Evolutionary conservation across 2,797 vertebrate species (phyloP).

Genomic region (Argentina silus): DNA sequence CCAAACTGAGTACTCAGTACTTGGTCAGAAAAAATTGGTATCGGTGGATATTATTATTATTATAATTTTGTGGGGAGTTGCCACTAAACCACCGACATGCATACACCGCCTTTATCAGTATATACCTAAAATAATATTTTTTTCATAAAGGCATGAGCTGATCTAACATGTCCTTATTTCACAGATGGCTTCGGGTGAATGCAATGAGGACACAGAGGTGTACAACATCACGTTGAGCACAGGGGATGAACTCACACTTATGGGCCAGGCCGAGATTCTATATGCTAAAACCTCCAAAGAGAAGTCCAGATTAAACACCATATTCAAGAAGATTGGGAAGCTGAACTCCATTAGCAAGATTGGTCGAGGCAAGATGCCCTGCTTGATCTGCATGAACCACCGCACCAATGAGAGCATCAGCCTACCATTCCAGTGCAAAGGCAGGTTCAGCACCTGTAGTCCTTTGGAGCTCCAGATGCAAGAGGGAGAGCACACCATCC

Average conservation of each 20-base stretch:
- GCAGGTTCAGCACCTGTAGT: slow-evolving; percentile 95
- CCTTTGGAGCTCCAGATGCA: slow-evolving; percentile 98
- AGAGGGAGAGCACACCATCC: slow-evolving; percentile 96
- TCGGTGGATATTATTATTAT: too few species aligned
- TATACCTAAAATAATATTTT: too few species aligned
- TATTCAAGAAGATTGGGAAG: slow-evolving; percentile 97
- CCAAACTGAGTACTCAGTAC: too few species aligned
- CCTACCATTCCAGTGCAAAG: slow-evolving; percentile 97
- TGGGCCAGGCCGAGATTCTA: slow-evolving; percentile 99
- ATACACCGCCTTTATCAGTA: too few species aligned
- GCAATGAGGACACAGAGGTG: slow-evolving; percentile 97
- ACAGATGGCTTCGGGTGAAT: slow-evolving; percentile 97
- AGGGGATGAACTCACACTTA: slow-evolving; percentile 95
- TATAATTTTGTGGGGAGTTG: too few species aligned
- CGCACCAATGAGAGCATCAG: slow-evolving; percentile 99
- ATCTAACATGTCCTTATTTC: slow-evolving; percentile 37
- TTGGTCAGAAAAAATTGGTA: too few species aligned
- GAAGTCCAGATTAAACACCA: slow-evolving; percentile 95
- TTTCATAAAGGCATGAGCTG: too few species aligned
- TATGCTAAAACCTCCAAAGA: slow-evolving; percentile 95
- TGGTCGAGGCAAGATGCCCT: slow-evolving; percentile 96
- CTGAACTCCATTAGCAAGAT: slow-evolving; percentile 95
- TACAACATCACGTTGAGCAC: slow-evolving; percentile 97
- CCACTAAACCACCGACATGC: too few species aligned
- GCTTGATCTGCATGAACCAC: slow-evolving; percentile 99